A percentile compares a stretch with the other conserved stretches of the same genome.
phyloP scores from a whole-genome alignment of 1,140 invertebrate species.

The Tachypleus tridentatus region DNA sequence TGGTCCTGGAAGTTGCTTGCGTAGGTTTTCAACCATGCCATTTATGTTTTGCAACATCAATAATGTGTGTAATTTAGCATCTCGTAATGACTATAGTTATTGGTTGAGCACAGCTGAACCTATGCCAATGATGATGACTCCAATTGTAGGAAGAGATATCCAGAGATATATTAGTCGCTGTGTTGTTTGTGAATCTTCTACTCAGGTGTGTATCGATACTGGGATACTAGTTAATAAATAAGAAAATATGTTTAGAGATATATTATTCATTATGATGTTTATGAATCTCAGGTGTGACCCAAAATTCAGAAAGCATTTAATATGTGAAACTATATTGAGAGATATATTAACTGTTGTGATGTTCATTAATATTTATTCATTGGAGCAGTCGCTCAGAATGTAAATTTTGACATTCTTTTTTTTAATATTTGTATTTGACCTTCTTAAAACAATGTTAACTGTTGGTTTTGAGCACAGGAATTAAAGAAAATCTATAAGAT shows the following conservation, averaged over 20 bases:
- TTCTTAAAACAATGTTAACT: neutral
- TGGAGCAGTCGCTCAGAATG: neutral
- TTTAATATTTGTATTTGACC: neutral
- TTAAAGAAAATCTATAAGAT: neutral
- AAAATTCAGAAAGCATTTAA: too few species aligned
- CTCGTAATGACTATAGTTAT: constrained; percentile 84
- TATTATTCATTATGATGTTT: neutral
- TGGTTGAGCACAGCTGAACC: constrained; percentile 80
- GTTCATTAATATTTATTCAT: neutral
- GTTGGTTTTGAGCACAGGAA: neutral
- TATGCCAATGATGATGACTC: constrained; percentile 80
- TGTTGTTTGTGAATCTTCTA: constrained; percentile 36
- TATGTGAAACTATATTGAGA: too few species aligned
- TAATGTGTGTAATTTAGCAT: constrained; percentile 78
- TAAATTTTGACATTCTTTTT: neutral
- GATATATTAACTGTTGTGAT: too few species aligned
- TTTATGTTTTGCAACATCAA: constrained; percentile 86
- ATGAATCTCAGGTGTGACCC: neutral
- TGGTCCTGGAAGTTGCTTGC: constrained; percentile 66
- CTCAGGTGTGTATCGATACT: constrained; percentile 16
- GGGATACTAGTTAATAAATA: neutral
- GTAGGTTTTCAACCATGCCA: constrained; percentile 84
- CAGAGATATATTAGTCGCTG: constrained; percentile 58
- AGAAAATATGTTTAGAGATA: neutral
- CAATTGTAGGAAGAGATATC: constrained; percentile 63